phyloP scores from a whole-genome alignment of 2,797 vertebrate species.

The Smutsia temminckii region DNA sequence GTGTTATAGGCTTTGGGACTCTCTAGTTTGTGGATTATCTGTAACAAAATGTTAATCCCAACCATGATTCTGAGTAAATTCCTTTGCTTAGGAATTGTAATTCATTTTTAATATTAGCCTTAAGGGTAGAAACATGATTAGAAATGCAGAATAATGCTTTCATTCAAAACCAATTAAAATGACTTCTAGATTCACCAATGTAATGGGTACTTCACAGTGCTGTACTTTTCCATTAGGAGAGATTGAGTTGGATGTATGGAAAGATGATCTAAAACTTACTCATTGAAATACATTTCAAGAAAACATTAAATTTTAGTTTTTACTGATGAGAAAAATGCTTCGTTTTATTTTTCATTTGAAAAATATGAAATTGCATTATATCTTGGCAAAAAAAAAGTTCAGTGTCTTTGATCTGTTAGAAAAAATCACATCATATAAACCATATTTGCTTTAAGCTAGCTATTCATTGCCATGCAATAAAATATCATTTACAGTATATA shows the following conservation, averaged over 20 bases:
- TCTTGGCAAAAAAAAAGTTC: conserved; percentile 18
- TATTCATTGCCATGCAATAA: background rate
- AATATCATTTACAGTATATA: background rate
- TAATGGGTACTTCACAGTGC: conserved; percentile 62
- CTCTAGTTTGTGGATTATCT: conserved; percentile 75
- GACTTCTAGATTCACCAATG: conserved; percentile 68
- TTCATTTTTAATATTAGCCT: conserved; percentile 81
- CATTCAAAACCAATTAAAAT: conserved; percentile 79
- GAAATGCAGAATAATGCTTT: conserved; percentile 78
- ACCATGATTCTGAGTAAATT: conserved; percentile 66
- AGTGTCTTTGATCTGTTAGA: conserved; percentile 2
- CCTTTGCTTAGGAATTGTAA: conserved; percentile 74
- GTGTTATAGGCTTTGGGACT: conserved; percentile 63
- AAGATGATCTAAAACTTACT: conserved; percentile 69
- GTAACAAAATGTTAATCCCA: conserved; percentile 75
- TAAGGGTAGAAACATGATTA: conserved; percentile 75
- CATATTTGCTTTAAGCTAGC: conserved; percentile 10
- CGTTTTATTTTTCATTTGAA: background rate
- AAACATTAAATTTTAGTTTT: conserved; percentile 63
- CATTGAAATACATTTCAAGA: conserved; percentile 58
- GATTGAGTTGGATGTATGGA: conserved; percentile 59
- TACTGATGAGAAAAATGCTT: conserved; percentile 7
- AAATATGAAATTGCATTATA: background rate
- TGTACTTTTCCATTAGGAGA: conserved; percentile 54
- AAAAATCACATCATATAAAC: conserved; percentile 16